Evolutionary conservation across 2,888 invertebrate species (phyloP).

Genomic region (Cyclophora albipunctata): DNA sequence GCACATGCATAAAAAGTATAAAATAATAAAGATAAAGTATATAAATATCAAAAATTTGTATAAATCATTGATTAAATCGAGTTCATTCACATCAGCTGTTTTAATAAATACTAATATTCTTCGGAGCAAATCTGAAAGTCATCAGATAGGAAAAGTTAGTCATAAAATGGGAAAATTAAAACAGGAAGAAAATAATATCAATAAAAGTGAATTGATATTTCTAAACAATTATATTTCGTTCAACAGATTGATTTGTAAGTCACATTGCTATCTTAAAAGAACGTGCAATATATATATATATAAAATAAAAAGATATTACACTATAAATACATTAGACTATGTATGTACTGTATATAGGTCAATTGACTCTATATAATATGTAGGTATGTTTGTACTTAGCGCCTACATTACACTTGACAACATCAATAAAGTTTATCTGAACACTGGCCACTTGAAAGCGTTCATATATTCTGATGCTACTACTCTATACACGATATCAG

Average conservation of each 20-base stretch:
- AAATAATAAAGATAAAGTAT: not conserved
- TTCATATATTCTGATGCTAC: constrained; percentile 50
- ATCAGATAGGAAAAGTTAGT: constrained; percentile 4
- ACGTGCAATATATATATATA: constrained; percentile 28
- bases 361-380: not conserved
- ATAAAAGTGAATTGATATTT: constrained; percentile 18
- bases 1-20: constrained; percentile 13
- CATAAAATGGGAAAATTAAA: constrained; percentile 6
- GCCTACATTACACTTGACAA: constrained; percentile 42
- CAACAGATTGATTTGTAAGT: constrained; percentile 23
- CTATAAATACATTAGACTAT: constrained; percentile 26
- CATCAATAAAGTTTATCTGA: constrained; percentile 52
- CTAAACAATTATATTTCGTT: constrained; percentile 36
- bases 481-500: constrained; percentile 45
- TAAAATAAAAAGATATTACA: constrained; percentile 22
- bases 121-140: constrained; percentile 68
- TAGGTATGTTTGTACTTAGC: constrained; percentile 36
- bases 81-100: constrained; percentile 3
- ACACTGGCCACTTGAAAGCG: constrained; percentile 50
- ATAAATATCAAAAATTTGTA: not conserved
- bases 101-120: constrained; percentile 70
- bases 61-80: constrained; percentile 3
- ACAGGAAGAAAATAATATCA: constrained; percentile 15
- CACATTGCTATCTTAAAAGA: constrained; percentile 20
- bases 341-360: constrained; percentile 16